A percentile compares a stretch with the other conserved stretches of the same genome.
Conservation (phyloP, 2,888 invertebrate species). For the Macrophya alboannulata region DNA sequence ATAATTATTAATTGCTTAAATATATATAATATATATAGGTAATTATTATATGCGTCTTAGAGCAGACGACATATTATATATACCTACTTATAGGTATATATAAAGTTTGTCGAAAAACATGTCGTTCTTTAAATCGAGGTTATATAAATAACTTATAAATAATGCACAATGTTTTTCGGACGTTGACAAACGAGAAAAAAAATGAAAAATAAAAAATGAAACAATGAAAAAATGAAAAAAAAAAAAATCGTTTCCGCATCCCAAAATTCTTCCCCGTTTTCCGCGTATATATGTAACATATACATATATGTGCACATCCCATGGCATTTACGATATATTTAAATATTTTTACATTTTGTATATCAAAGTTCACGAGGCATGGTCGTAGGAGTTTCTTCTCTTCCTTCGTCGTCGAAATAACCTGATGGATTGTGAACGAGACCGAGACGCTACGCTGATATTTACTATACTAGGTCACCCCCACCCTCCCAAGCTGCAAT, state of each 20-base stretch:
- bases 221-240: not conserved
- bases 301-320: not conserved
- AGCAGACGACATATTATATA: too few species aligned
- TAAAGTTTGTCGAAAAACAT: constrained; percentile 37
- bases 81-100: too few species aligned
- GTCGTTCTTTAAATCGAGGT: constrained; percentile 57
- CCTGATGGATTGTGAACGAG: constrained; percentile 44
- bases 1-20: not conserved
- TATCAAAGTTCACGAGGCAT: constrained; percentile 77
- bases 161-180: constrained; percentile 78
- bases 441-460: constrained; percentile 37
- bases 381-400: constrained; percentile 68
- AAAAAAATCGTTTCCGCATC: not conserved
- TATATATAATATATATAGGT: not conserved
- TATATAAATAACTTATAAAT: constrained; percentile 71
- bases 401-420: constrained; percentile 22
- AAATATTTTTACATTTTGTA: constrained; percentile 42
- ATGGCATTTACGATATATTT: constrained; percentile 16
- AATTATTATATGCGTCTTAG: not conserved
- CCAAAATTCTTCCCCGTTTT: not conserved
- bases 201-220: not conserved
- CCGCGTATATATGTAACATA: constrained; percentile 43
- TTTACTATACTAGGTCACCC: not conserved
- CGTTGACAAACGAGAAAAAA: constrained; percentile 65
- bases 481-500: not conserved